Evolutionary conservation across 2,113 vertebrate genomes (phyloP), one percentile per base, ranked within the genome.

Genomic region (human): DNA sequence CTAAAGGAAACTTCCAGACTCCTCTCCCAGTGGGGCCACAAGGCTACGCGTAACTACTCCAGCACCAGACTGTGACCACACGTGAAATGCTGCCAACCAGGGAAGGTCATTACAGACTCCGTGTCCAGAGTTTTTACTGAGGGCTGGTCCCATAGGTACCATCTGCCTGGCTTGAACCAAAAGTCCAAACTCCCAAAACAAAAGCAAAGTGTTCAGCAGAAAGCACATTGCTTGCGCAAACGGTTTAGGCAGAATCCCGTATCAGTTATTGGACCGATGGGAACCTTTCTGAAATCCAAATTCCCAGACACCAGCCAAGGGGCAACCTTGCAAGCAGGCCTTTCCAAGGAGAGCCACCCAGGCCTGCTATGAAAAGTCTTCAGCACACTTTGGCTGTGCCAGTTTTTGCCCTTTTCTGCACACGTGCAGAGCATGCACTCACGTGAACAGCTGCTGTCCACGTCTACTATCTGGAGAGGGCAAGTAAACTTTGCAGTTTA

Each of bases 11-110:
- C 8, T 8, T 7, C 5, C 5, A 40, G 73, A 22, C 7, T 13
- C 25, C 38, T 1, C 13, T 40, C 70, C 22, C 0, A 6, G 17
- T 14, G 35, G 11, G 0, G 35, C 2, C 52, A 12, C 17, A 9
- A 6, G n/a, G 16, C 5, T 9, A 0, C 7, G 0, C 30, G 12
- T 13, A 2, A 2, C 11, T 20, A 27, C 27, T 40, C 66, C 20
- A 48, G 22, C 17, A 5, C 1, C 35, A 50, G 9, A 5, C 10
- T 40, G 81, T 10, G 6, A 3, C 12, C 9, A 10, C 8, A 1
- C 38, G 11, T 3, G 25, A 10, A 6, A 14, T 61, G 78, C 8
- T 1, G 14, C 35, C 43, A 8, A 2, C 64, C 43, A 1, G 0
- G 57, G 48, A 16, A 2, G 6, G n/a, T 5, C 17, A 3, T 35